Conservation (phyloP, 2,888 invertebrate species). For the Nymphalis urticae region DNA sequence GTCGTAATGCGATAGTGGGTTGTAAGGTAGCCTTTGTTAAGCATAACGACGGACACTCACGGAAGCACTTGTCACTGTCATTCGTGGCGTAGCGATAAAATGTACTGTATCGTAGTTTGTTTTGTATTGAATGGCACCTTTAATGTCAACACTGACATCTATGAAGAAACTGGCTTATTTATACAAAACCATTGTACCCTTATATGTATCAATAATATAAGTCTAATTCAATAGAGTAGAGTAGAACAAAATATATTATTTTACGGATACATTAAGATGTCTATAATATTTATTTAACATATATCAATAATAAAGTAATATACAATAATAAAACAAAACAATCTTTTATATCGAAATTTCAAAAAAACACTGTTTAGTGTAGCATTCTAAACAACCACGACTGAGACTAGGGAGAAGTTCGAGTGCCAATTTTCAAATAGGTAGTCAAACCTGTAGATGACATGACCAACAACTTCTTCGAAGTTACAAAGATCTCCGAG, state of each 20-base stretch:
- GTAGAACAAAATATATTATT: not conserved
- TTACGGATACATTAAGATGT: not conserved
- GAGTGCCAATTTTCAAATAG: no score
- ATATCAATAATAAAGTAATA: not conserved
- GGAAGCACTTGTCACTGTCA: slow-evolving; percentile 77
- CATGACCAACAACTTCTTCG: no score
- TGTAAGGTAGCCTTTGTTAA: slow-evolving; percentile 67
- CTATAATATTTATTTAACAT: slow-evolving; percentile 6
- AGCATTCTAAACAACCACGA: no score
- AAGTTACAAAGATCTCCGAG: no score
- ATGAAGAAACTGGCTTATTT: not conserved
- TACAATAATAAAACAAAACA: no score
- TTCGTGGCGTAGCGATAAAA: slow-evolving; percentile 20
- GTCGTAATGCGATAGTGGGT: slow-evolving; percentile 64
- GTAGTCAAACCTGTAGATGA: no score
- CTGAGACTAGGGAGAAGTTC: no score
- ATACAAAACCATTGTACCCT: not conserved
- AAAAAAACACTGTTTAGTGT: no score
- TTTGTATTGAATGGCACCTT: slow-evolving; percentile 18
- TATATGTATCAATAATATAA: not conserved
- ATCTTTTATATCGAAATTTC: no score
- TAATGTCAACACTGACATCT: slow-evolving; percentile 7
- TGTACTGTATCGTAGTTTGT: slow-evolving; percentile 12
- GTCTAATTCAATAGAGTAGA: not conserved
- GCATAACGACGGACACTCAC: slow-evolving; percentile 69